Base-by-base conservation (phyloP, 2,113 vertebrate genomes). In the Galeopterus variegatus region DNA sequence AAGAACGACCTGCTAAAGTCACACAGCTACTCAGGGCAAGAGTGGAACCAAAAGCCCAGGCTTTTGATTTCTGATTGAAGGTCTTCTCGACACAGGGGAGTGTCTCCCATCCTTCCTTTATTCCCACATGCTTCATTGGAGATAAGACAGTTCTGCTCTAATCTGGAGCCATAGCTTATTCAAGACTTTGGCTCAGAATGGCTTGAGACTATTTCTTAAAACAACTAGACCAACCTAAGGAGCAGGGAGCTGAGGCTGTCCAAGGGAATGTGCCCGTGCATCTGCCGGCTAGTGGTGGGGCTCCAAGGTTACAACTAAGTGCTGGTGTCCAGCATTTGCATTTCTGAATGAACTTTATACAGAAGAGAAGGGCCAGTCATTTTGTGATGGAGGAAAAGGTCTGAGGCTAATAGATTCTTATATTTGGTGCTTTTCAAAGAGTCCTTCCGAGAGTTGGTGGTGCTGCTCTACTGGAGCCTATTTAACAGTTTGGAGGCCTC, bases 151-250 rank as follows among this genome's bases (percentile, higher is more conserved):
- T 79, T 69, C 67, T 67, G 8, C 52, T 93, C 41, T 65, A 36
- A 48, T 60, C 36, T 24, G 41, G 23, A 58, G 41, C 45, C 79
- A 23, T 17, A 6, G 26, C 24, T 83, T 41, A 33, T 75, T 92
- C 41, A 73, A 64, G n/a, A 67, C n/a, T 75, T 14, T 45, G 58
- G 58, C 28, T 93, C 56, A 13, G 33, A 87, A 87, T 65, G 76
- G 28, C 19, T 89, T 85, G n/a, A 90, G 58, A 90, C 24, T 86
- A 33, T 62, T 23, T 70, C 83, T 36, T 6, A 31, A 88, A 62
- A 41, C 14, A 90, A 56, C 52, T 65, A 72, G 65, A 21, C 10
- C 13, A 36, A 84, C 28, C 9, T 33, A 33, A 79, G 84, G 33
- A 95, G 48, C 31, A 54, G 60, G 26, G 26, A 36, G 41, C 50